These are phyloP conservation scores for Geococcyx californianus DNA, from an alignment of 2,113 vertebrate genomes.

Conservation along the genomic window DNA sequence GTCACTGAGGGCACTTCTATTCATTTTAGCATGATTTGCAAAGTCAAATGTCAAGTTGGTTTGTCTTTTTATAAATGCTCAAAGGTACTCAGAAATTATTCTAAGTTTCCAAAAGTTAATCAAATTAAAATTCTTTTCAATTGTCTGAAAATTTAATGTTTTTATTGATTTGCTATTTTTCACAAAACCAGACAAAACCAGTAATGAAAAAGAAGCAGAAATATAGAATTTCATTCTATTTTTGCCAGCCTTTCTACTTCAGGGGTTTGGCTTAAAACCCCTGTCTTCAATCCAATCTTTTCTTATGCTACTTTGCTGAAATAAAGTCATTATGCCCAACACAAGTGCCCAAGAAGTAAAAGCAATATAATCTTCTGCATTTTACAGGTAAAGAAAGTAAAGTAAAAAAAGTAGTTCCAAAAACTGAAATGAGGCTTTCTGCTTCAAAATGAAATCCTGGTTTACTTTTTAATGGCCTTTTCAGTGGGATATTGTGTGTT, in stretches of 20 bases:
- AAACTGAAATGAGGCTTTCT: neutral
- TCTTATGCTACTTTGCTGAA: neutral
- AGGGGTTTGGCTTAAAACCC: neutral
- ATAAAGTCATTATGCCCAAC: neutral
- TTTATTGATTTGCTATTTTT: neutral
- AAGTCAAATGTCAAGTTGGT: neutral
- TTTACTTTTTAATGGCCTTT: neutral
- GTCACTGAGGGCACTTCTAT: neutral
- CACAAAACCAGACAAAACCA: neutral
- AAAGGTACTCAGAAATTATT: neutral
- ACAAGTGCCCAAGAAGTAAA: neutral
- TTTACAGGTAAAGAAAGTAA: neutral
- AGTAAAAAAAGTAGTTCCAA: neutral
- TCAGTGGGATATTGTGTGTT: neutral
- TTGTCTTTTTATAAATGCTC: neutral
- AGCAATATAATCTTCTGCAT: neutral
- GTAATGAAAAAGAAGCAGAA: neutral
- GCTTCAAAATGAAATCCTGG: neutral
- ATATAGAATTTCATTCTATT: neutral
- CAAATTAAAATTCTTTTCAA: neutral
- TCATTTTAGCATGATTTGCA: neutral
- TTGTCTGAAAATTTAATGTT: neutral
- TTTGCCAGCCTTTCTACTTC: neutral
- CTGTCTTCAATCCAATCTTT: neutral
- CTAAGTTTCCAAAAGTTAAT: neutral